Base-by-base conservation (phyloP, 2,888 invertebrate species). In the Caenorhabditis sp. region DNA sequence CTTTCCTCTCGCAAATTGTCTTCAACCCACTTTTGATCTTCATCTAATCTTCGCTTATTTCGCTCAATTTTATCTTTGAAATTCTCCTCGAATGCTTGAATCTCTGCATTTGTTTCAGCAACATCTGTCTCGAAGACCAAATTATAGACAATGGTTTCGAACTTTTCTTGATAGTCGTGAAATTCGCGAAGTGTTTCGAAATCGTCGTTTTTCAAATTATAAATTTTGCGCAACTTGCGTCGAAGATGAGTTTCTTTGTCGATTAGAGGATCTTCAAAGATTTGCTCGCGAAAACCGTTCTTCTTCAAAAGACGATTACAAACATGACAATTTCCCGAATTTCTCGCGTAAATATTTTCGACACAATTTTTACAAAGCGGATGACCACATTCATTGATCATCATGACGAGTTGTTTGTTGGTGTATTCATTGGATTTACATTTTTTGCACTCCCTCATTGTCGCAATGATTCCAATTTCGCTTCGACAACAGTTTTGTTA, bases 371-470 rank as follows among this genome's bases (percentile, higher is more conserved):
- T 96, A 90, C 99, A 99, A 84, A 99, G 90, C 50, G 95, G 93
- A 90, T 99, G 99, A 36, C 97, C 97, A 89, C 99, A 99, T 66
- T 95, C 92, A 89, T 99, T 99, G 75, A 97, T 97, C 94, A 97
- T 93, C 90, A 99, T 91, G 88, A 95, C 95, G 65, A 99, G 89
- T 0, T 94, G 94, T 43, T 97, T 97, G 90, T 97, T 97, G 89
- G 96, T 92, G 88, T 96, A 97, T 90, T 97, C 97, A 59, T 89
- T 95, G 50, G 96, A 95, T 91, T 95, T 95, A 90, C 97, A 97
- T 89, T 95, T 92, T 75, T 96, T 96, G 90, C 97, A 95, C 92
- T 92, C 93, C 23, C 83, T 81, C 84, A 84, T 84, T 54, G 66
- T 80, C 14, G 20, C 14, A 20, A 36, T 7, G 23, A 21, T 53